Evolutionary conservation across 2,113 vertebrate species (phyloP).

Genomic region (Myanophis thanlyinensis): DNA sequence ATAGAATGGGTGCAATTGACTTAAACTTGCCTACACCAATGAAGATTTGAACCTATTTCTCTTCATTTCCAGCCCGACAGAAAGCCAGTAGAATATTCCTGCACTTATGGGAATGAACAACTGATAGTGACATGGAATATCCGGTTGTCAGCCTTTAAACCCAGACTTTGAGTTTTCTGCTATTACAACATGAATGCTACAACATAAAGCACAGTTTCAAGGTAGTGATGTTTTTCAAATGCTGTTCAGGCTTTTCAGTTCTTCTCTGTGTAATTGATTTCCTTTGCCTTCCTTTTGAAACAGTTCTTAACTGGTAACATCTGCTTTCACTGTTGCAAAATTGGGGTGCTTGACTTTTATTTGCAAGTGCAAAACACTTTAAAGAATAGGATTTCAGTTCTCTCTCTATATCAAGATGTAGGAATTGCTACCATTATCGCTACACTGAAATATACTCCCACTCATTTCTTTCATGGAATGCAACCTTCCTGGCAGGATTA

Average conservation of each 20-base stretch:
- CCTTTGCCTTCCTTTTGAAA: neutral
- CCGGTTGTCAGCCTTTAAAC: neutral
- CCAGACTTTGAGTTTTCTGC: neutral
- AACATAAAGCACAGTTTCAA: neutral
- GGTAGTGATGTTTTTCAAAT: neutral
- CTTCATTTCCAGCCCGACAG: neutral
- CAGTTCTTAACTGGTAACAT: neutral
- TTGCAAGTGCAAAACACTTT: neutral
- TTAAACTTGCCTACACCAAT: neutral
- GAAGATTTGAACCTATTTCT: neutral
- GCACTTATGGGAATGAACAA: neutral
- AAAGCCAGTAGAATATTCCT: neutral
- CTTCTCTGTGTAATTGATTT: neutral
- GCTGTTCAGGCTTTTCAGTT: neutral
- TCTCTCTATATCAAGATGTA: neutral
- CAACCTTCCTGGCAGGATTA: too few species aligned
- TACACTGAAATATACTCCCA: conserved; percentile 3
- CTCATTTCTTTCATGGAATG: neutral
- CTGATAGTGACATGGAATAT: neutral
- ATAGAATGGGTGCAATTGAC: neutral
- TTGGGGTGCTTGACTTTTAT: neutral
- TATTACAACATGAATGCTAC: neutral
- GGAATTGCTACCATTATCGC: neutral
- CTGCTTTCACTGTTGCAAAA: fast-evolving
- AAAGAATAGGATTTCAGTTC: neutral